A percentile compares a stretch with the other conserved stretches of the same genome.
These are phyloP conservation scores for Tangara arthus DNA, from an alignment of 2,797 vertebrate genomes.

Conservation along the genomic window DNA sequence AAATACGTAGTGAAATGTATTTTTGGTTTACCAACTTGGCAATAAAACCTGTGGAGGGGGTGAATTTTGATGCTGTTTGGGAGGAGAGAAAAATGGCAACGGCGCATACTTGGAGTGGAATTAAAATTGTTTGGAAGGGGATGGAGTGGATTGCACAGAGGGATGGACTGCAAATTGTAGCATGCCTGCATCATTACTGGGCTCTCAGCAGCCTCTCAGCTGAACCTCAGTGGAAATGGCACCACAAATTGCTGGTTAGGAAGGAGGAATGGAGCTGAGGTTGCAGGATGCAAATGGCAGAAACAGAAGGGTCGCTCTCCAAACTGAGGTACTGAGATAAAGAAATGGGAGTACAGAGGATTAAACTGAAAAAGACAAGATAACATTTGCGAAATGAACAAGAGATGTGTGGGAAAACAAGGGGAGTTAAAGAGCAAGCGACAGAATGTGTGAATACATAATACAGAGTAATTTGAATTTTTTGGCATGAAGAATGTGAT, in stretches of 20 bases:
- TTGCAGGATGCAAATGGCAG: background rate
- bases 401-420: constrained; percentile 43
- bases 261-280: background rate
- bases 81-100: background rate
- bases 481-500: constrained; percentile 29
- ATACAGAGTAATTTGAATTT: background rate
- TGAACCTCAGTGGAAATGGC: background rate
- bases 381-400: constrained; percentile 30
- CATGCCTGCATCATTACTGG: background rate
- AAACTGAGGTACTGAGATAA: background rate
- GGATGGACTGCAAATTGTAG: background rate
- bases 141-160: background rate
- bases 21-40: background rate
- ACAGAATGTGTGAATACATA: constrained; percentile 58
- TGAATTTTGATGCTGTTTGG: background rate
- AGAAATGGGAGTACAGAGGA: background rate
- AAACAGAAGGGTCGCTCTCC: background rate
- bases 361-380: background rate
- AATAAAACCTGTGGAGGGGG: background rate
- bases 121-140: background rate
- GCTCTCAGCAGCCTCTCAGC: background rate
- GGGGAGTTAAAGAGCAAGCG: constrained; percentile 10
- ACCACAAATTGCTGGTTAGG: background rate
- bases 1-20: background rate
- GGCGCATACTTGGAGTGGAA: background rate